Conservation (phyloP, 2,888 invertebrate genomes). For the Geotrupes spiniger region DNA sequence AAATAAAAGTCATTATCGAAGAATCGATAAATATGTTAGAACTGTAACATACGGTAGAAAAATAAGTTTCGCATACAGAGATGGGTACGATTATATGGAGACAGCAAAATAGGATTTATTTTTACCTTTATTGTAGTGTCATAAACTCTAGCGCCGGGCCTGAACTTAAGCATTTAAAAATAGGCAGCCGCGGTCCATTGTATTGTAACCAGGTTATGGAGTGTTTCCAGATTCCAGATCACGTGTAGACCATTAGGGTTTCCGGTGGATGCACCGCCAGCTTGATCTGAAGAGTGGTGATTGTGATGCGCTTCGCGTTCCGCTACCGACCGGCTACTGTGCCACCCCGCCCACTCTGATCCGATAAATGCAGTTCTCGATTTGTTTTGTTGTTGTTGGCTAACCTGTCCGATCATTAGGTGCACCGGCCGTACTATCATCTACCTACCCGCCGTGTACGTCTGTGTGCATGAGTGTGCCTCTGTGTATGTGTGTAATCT, state of each 20-base stretch:
- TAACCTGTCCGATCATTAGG: conserved; percentile 39
- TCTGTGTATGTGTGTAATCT: conserved; percentile 9
- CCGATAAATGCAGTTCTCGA: conserved; percentile 48
- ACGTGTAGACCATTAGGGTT: conserved; percentile 51
- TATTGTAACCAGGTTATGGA: conserved; percentile 45
- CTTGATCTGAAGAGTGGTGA: conserved; percentile 30
- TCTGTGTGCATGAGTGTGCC: conserved; percentile 6
- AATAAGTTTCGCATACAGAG: too few species aligned
- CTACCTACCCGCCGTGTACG: conserved; percentile 18
- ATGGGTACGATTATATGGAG: too few species aligned
- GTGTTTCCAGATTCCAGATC: conserved; percentile 48
- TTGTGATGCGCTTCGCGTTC: conserved; percentile 47
- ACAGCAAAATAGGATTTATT: too few species aligned
- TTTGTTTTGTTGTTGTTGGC: conserved; percentile 42
- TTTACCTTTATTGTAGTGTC: too few species aligned
- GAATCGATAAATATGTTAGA: too few species aligned
- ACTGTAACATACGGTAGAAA: too few species aligned
- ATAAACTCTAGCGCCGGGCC: too few species aligned
- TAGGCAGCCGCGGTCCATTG: conserved; percentile 37
- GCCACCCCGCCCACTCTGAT: conserved; percentile 47
- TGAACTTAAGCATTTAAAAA: conserved; percentile 37
- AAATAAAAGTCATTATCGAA: too few species aligned
- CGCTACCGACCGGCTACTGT: conserved; percentile 36
- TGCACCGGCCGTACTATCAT: conserved; percentile 33
- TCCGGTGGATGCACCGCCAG: conserved; percentile 41